Evolutionary conservation across 2,888 invertebrate species (phyloP).

Genomic region (Melinaea marsaeus): DNA sequence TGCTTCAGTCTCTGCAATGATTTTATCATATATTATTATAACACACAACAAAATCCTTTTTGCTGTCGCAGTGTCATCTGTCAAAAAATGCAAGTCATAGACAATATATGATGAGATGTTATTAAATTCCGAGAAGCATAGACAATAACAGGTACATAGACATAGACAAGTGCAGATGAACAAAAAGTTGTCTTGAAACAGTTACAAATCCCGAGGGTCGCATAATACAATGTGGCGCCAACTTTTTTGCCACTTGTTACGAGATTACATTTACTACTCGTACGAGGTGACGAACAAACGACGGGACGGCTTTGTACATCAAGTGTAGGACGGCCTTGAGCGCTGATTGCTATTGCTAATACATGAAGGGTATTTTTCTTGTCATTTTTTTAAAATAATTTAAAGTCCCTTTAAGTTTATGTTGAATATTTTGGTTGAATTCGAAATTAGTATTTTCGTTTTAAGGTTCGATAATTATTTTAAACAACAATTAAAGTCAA

Average conservation of each 20-base stretch:
- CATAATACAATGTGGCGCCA: constrained; percentile 65
- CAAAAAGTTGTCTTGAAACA: constrained; percentile 56
- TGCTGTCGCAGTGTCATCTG: constrained; percentile 34
- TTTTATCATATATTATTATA: no score
- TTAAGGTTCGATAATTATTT: no score
- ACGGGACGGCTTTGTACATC: constrained; percentile 68
- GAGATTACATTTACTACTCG: constrained; percentile 49
- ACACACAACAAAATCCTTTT: constrained; percentile 29
- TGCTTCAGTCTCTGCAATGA: constrained; percentile 6
- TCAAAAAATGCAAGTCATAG: constrained; percentile 38
- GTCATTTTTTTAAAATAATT: neutral
- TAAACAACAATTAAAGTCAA: no score
- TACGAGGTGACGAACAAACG: constrained; percentile 69
- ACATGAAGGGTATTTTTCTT: neutral
- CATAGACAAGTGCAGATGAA: constrained; percentile 54
- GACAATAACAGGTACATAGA: constrained; percentile 58
- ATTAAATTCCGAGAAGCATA: constrained; percentile 52
- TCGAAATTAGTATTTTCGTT: no score
- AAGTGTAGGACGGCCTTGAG: constrained; percentile 43
- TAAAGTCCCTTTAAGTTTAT: no score
- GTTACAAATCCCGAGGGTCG: constrained; percentile 51
- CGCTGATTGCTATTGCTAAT: constrained; percentile 36
- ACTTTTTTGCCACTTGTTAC: constrained; percentile 58
- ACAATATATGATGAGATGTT: constrained; percentile 48
- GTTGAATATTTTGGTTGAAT: no score